A percentile compares a stretch with the other conserved stretches of the same genome.
Conservation (phyloP, 1,140 invertebrate genomes). For the Leptopilina boulardi region DNA sequence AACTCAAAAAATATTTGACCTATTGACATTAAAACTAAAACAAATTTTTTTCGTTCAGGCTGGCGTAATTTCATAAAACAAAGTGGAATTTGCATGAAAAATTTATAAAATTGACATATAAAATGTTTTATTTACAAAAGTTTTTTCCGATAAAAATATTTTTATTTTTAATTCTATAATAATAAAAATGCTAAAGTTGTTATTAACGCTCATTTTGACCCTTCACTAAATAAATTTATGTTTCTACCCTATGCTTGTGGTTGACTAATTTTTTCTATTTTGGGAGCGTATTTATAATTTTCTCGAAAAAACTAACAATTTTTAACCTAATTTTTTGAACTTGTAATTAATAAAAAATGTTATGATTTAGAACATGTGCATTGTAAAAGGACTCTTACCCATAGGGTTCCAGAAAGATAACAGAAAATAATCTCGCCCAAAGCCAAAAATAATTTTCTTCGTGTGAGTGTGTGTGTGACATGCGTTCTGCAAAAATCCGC, state of each 20-base stretch:
- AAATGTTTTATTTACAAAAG: not conserved
- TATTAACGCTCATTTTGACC: not conserved
- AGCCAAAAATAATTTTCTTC: not conserved
- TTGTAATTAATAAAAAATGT: not conserved
- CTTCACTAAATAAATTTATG: not conserved
- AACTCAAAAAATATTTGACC: too few species aligned
- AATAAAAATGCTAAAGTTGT: not conserved
- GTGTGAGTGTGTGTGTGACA: slow-evolving; percentile 10
- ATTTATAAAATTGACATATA: not conserved
- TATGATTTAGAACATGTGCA: not conserved
- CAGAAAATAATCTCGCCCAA: slow-evolving; percentile 49
- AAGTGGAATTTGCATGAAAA: not conserved
- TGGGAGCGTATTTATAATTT: not conserved
- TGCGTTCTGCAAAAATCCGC: slow-evolving; percentile 7
- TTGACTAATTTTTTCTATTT: not conserved
- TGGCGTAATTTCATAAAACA: too few species aligned
- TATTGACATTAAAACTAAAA: too few species aligned
- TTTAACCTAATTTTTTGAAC: not conserved
- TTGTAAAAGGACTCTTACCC: slow-evolving; percentile 34
- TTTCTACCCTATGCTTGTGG: not conserved
- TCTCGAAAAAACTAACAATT: not conserved
- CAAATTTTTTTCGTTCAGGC: too few species aligned
- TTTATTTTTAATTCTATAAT: not conserved
- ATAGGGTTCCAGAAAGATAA: slow-evolving; percentile 44
- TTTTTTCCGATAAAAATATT: not conserved